Conservation (phyloP, 2,113 vertebrate genomes). For the Campylomormyrus tamandua region DNA sequence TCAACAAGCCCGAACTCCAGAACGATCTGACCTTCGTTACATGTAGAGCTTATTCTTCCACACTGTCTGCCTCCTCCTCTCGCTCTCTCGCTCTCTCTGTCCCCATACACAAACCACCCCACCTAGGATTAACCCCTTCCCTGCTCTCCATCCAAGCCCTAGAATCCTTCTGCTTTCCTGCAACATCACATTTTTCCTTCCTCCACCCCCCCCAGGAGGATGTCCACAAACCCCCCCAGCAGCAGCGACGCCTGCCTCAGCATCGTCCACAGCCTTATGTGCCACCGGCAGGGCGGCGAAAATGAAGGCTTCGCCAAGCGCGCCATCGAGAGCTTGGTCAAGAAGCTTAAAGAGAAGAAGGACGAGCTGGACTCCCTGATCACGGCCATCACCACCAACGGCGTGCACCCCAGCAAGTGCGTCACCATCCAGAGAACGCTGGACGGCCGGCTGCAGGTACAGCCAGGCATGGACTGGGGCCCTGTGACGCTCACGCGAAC, state of each 20-base stretch:
- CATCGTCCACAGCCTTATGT: slow-evolving; percentile 78
- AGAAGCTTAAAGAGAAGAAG: slow-evolving; percentile 70
- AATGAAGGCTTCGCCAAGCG: slow-evolving; percentile 72
- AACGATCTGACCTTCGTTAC: neutral
- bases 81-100: neutral
- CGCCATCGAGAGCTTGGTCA: slow-evolving; percentile 73
- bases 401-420: slow-evolving; percentile 69
- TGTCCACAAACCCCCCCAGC: slow-evolving; percentile 60
- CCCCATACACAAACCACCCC: neutral
- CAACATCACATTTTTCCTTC: neutral
- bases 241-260: slow-evolving; percentile 65
- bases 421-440: slow-evolving; percentile 81
- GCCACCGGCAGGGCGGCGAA: slow-evolving; percentile 74
- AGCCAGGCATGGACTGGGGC: neutral
- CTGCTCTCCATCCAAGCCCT: neutral
- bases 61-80: neutral
- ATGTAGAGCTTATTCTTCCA: neutral
- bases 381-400: slow-evolving; percentile 69
- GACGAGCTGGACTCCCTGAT: slow-evolving; percentile 76
- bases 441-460: slow-evolving; percentile 73
- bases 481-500: neutral
- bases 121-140: neutral
- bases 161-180: neutral
- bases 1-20: neutral
- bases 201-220: slow-evolving; percentile 27